A percentile compares a stretch with the other conserved stretches of the same genome.
Conservation (phyloP, 1,140 invertebrate genomes). For the Microvelia longipes region DNA sequence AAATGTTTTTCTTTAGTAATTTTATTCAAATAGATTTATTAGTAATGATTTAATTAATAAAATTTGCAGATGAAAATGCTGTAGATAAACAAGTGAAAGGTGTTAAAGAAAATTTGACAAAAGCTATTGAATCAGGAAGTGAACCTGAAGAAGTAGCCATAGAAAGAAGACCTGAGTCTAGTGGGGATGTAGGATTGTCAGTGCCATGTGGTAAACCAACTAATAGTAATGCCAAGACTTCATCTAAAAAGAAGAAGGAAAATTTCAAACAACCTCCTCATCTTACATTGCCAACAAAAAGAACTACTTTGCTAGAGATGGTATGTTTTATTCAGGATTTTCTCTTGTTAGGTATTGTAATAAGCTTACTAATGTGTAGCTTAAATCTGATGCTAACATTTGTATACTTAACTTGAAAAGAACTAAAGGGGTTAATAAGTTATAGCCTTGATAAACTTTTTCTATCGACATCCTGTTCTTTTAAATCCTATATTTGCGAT, state of each 20-base stretch:
- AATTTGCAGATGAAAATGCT: neutral
- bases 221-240: neutral
- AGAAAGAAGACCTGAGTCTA: neutral
- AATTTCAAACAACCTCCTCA: neutral
- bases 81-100: neutral
- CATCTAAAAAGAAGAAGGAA: neutral
- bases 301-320: neutral
- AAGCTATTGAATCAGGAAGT: neutral
- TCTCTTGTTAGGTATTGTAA: neutral
- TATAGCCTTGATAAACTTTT: too few relatives aligned
- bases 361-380: neutral
- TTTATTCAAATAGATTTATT: neutral
- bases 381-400: neutral
- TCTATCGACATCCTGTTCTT: too few relatives aligned
- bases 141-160: neutral
- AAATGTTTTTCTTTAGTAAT: neutral
- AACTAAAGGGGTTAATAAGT: too few relatives aligned
- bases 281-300: neutral
- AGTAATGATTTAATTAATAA: neutral
- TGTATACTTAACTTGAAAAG: neutral
- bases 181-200: neutral
- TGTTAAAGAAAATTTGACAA: neutral
- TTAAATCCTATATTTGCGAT: too few relatives aligned
- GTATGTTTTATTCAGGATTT: neutral
- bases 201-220: neutral